phyloP scores from a whole-genome alignment of 2,888 invertebrate species.

The Drosophila infuscata region DNA sequence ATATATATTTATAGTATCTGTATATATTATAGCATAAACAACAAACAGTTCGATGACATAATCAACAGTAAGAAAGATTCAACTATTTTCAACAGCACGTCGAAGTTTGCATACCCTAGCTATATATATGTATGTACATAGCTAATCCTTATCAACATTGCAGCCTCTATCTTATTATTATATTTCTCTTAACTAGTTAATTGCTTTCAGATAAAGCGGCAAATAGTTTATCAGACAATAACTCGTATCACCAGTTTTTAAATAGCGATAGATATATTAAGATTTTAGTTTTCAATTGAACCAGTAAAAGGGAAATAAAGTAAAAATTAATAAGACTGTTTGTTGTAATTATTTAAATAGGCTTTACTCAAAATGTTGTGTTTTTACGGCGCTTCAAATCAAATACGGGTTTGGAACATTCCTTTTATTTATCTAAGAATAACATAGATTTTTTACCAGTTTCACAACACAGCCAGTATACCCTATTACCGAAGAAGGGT shows the following conservation, averaged over 20 bases:
- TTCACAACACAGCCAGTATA: not conserved
- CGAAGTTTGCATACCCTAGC: constrained; percentile 5
- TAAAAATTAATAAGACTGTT: not conserved
- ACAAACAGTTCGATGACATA: constrained; percentile 67
- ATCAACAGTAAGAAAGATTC: constrained; percentile 33
- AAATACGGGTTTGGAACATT: not conserved
- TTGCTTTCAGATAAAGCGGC: not conserved
- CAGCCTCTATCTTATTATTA: not conserved
- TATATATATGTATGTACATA: not conserved
- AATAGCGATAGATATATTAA: not conserved
- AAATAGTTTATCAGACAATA: not conserved
- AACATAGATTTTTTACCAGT: not conserved
- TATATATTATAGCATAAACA: constrained; percentile 16
- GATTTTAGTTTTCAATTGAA: too few species aligned
- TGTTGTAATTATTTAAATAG: not conserved
- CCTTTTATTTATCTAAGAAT: not conserved
- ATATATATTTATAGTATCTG: constrained; percentile 2
- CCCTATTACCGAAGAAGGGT: not conserved
- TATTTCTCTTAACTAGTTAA: not conserved
- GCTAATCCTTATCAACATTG: not conserved
- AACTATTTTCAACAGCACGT: not conserved
- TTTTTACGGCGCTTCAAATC: not conserved
- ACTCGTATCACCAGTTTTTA: not conserved
- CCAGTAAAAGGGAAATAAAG: not conserved
- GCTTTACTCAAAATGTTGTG: not conserved